phyloP scores from a whole-genome alignment of 2,888 invertebrate genomes.

The Ditula angustiorana region DNA sequence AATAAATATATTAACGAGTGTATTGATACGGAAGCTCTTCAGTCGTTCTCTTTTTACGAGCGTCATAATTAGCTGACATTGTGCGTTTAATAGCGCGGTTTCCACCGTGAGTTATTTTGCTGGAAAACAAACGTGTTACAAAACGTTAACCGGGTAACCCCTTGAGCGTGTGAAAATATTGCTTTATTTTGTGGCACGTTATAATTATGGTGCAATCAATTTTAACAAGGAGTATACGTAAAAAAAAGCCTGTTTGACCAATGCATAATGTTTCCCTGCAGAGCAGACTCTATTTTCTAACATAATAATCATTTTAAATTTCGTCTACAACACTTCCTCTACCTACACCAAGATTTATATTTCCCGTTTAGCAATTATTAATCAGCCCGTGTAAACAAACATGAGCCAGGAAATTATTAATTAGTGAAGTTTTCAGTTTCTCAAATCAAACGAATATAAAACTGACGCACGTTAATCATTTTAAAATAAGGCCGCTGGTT shows the following conservation, averaged over 20 bases:
- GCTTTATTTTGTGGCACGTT: neutral
- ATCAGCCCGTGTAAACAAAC: constrained; percentile 36
- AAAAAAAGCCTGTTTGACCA: too few species aligned
- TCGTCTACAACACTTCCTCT: constrained; percentile 31
- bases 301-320: constrained; percentile 21
- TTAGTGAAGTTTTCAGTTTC: constrained; percentile 29
- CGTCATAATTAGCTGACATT: constrained; percentile 5
- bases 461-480: constrained; percentile 36
- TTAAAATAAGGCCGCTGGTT: constrained; percentile 35
- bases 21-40: constrained; percentile 8
- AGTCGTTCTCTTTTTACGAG: constrained; percentile 3
- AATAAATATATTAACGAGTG: constrained; percentile 3
- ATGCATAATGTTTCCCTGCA: neutral
- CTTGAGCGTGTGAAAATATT: too few species aligned
- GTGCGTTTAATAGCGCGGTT: neutral
- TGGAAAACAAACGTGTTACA: neutral
- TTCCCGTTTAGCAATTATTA: constrained; percentile 36
- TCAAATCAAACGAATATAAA: constrained; percentile 27
- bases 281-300: constrained; percentile 6
- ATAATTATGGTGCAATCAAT: too few species aligned
- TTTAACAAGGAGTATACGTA: too few species aligned
- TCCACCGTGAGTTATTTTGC: neutral
- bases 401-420: constrained; percentile 39
- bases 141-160: too few species aligned
- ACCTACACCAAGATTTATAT: constrained; percentile 37